phyloP scores from a whole-genome alignment of 30 jellyfish, hydroid and myxozoan genomes.

The Mastigias papua region DNA sequence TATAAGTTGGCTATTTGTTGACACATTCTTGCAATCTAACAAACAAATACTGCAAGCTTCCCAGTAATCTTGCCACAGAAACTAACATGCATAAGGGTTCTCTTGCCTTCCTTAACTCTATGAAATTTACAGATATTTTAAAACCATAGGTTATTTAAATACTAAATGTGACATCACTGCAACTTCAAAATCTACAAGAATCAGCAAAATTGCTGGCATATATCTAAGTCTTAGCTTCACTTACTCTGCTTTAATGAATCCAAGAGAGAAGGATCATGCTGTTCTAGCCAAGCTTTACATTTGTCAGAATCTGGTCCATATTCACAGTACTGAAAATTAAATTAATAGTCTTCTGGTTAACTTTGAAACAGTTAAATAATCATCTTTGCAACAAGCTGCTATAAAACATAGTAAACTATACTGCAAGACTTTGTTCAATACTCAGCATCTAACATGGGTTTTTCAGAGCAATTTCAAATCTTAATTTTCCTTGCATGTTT shows the following conservation, averaged over 20 bases:
- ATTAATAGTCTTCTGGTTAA: neutral
- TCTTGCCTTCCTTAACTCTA: too few relatives aligned
- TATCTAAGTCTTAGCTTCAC: neutral
- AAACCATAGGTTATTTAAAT: too few relatives aligned
- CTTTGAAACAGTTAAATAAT: neutral
- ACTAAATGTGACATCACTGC: too few relatives aligned
- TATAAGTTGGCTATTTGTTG: too few relatives aligned
- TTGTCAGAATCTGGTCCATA: constrained; percentile 96
- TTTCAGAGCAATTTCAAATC: neutral
- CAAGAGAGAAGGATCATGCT: constrained; percentile 82
- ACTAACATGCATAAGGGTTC: too few relatives aligned
- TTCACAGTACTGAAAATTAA: constrained; percentile 84
- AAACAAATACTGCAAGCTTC: too few relatives aligned
- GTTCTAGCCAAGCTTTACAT: constrained; percentile 97
- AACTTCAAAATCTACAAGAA: too few relatives aligned
- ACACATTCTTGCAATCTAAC: too few relatives aligned
- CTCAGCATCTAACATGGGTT: neutral
- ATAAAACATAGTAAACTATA: neutral
- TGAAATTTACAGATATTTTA: too few relatives aligned
- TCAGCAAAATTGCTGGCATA: neutral
- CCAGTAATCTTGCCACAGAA: too few relatives aligned
- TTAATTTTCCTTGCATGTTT: neutral
- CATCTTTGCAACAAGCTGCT: neutral
- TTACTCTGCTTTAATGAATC: constrained; percentile 71
- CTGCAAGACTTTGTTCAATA: neutral